Base-by-base conservation (phyloP, 2,888 invertebrate species). In the Aethes cnicana region DNA sequence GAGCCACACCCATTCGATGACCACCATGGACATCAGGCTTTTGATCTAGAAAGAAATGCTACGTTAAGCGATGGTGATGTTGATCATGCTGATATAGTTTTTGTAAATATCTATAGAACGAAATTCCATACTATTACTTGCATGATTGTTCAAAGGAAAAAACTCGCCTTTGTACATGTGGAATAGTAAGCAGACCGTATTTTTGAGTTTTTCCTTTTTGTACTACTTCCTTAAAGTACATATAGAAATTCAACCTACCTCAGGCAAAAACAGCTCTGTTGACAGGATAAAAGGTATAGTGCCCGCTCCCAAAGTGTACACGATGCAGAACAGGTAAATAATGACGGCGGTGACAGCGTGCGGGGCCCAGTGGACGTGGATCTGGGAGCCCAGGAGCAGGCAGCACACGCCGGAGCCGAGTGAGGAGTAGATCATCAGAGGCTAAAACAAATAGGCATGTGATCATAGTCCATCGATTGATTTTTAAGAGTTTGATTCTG, bases 241-340 rank as follows among this genome's bases (percentile, higher is more conserved):
- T 46, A 41, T 3, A 25, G 6, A 4, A 7, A 16, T n/a, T n/a
- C 18, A 32, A 50, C 66, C 47, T 8, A 82, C 82, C 72, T 82
- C 81, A 2, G 81, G 82, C 41, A 80, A 49, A 42, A 81, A 83
- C 2, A 79, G 57, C 47, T 83, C 82, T 8, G 72, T 72, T 0
- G 70, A 17, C 3, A 81, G 55, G 2, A 83, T 74, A 37, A 63
- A 81, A 0, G 82, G 82, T 3, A 82, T 72, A 0, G 72, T 79
- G 0, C 80, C 79, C 0, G 73, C 72, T 0, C 82, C 79, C 1
- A 74, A 54, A 0, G 69, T 71, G 54, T 70, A 79, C 7, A 65
- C 43, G 0, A 68, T 54, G 6, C 67, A 61, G 57, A 69, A 82
- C 1, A 66, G 6, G 58, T 74, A 77, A 4, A 82, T 70, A 43